Evolutionary conservation across 2,113 vertebrate genomes (phyloP).

Genomic region (Otocyon megalotis): DNA sequence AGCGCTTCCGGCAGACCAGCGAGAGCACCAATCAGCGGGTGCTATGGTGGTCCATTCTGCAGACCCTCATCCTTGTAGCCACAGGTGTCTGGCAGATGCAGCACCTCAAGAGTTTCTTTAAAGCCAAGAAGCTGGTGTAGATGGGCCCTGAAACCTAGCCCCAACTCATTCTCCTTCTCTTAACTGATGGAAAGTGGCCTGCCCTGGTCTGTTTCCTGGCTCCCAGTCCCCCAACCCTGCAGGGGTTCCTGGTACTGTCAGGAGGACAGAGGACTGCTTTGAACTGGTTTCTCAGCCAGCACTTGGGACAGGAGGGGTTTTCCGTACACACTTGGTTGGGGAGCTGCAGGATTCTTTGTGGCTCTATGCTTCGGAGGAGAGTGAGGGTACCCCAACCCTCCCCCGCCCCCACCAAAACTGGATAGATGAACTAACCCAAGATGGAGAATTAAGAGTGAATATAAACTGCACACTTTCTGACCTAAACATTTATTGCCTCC

Average conservation of each 20-base stretch:
- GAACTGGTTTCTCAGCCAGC: not conserved
- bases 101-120: constrained; percentile 94
- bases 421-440: not conserved
- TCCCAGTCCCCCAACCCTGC: not conserved
- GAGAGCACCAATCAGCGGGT: constrained; percentile 93
- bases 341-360: not conserved
- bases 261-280: not conserved
- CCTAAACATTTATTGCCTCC: not conserved
- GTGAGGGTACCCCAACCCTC: not conserved
- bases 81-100: constrained; percentile 94
- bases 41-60: constrained; percentile 94
- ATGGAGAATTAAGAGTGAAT: not conserved
- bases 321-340: not conserved
- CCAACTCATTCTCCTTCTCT: not conserved
- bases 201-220: not conserved
- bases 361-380: not conserved
- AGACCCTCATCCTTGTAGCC: constrained; percentile 92
- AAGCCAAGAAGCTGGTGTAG: constrained; percentile 95
- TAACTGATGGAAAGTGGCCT: not conserved
- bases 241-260: not conserved
- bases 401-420: not conserved
- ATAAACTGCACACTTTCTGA: not conserved
- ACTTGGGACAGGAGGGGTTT: not conserved
- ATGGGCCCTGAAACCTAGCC: not conserved
- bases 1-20: constrained; percentile 92